Evolutionary conservation across 53 echinoderm and acorn worm genomes (phyloP).

Genomic region (Crossaster papposus): DNA sequence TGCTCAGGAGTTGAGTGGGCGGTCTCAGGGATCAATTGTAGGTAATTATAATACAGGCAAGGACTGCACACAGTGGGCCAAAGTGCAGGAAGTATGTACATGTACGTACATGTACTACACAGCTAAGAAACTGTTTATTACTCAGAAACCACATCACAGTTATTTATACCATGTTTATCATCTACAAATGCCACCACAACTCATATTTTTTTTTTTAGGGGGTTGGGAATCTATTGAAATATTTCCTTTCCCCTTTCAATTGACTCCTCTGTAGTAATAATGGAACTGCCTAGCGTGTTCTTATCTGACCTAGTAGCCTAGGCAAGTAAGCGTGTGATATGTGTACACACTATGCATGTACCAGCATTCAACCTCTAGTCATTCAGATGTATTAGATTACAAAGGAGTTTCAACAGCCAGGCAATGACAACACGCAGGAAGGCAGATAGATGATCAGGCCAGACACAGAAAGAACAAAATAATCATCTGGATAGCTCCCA

Average conservation of each 20-base stretch:
- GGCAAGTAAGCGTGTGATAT: not conserved
- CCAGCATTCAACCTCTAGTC: constrained; percentile 33
- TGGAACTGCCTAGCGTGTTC: constrained; percentile 50
- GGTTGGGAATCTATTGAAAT: not conserved
- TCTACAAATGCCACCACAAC: constrained; percentile 7
- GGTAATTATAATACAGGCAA: not conserved
- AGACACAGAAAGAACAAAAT: not conserved
- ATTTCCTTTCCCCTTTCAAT: not conserved
- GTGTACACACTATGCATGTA: constrained; percentile 27
- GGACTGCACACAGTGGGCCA: constrained; percentile 7
- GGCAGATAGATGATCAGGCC: not conserved
- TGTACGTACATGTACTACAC: no score
- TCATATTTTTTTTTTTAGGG: not conserved
- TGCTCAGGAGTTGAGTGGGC: constrained; percentile 29
- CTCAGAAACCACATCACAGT: constrained; percentile 7
- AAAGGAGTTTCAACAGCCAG: not conserved
- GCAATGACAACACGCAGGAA: not conserved
- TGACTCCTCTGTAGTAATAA: not conserved
- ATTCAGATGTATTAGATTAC: constrained; percentile 24
- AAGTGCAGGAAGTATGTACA: constrained; percentile 22
- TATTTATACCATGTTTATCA: constrained; percentile 5
- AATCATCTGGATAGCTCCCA: not conserved
- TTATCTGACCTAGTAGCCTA: constrained; percentile 47
- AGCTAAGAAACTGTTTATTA: not conserved
- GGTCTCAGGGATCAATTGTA: constrained; percentile 45